A percentile compares a stretch with the other conserved stretches of the same genome.
Evolutionary conservation across 2,797 vertebrate species (phyloP).

Genomic region (Aldrovandia affinis): DNA sequence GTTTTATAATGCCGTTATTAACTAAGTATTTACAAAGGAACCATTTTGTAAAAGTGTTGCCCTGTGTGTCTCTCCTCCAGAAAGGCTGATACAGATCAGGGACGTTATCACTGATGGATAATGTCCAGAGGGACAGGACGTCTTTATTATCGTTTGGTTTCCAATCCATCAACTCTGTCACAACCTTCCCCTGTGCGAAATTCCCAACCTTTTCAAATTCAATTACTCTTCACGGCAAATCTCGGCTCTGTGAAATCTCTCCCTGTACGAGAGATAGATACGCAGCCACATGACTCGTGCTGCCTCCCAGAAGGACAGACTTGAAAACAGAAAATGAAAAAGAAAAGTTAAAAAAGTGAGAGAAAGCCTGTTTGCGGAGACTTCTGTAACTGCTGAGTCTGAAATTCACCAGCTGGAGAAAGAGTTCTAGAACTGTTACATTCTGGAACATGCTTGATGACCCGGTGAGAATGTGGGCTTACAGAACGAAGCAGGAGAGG

Average conservation of each 20-base stretch:
- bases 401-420: background rate
- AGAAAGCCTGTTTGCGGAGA: no score
- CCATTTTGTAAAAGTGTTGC: no score
- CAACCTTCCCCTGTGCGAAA: conserved; percentile 3
- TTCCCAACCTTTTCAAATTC: conserved; percentile 11
- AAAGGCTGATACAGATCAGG: no score
- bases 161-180: conserved; percentile 1
- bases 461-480: no score
- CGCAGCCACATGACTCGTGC: background rate
- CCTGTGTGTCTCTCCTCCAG: no score
- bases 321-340: background rate
- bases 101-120: background rate
- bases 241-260: background rate
- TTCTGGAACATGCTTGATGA: background rate
- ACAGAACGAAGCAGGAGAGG: no score
- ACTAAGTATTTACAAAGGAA: no score
- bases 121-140: background rate
- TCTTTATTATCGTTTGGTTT: background rate
- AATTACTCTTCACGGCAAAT: background rate
- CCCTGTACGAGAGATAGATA: conserved; percentile 12
- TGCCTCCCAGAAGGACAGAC: background rate
- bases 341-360: no score
- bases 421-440: background rate
- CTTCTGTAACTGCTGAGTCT: background rate
- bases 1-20: no score